These are phyloP conservation scores for Drosophila aff. DNA, from an alignment of 1,140 invertebrate genomes.

Conservation along the genomic window DNA sequence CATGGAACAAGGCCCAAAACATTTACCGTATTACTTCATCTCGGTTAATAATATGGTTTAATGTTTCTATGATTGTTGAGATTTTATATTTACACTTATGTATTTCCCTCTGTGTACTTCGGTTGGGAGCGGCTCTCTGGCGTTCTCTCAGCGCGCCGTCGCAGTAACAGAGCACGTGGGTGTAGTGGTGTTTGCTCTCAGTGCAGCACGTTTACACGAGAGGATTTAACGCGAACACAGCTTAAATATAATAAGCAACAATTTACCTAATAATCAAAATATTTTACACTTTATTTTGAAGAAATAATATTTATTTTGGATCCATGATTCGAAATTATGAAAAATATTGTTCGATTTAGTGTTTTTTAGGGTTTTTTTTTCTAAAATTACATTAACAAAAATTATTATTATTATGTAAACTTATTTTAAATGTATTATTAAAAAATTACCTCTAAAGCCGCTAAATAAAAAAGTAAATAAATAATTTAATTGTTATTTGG, in stretches of 20 bases:
- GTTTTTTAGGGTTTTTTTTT: no score
- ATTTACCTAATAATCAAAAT: not conserved
- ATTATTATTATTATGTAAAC: no score
- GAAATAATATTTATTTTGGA: no score
- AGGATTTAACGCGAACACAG: not conserved
- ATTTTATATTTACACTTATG: not conserved
- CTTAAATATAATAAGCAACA: not conserved
- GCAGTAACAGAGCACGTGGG: conserved; percentile 50
- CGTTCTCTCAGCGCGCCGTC: conserved; percentile 52
- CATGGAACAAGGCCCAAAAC: not conserved
- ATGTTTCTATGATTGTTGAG: no score
- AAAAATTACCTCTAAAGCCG: not conserved
- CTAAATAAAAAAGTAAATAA: not conserved
- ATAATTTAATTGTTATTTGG: not conserved
- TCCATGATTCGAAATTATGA: no score
- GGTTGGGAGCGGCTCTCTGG: conserved; percentile 17
- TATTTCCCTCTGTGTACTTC: not conserved
- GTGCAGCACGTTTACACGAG: conserved; percentile 39
- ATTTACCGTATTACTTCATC: not conserved
- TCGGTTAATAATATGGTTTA: no score
- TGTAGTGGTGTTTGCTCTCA: conserved; percentile 32
- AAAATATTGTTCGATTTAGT: no score
- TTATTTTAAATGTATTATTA: no score
- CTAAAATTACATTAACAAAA: no score
- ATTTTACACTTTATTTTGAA: not conserved